Evolutionary conservation across 2,113 vertebrate species (phyloP).

Genomic region (Cephalopholis sonnerati): DNA sequence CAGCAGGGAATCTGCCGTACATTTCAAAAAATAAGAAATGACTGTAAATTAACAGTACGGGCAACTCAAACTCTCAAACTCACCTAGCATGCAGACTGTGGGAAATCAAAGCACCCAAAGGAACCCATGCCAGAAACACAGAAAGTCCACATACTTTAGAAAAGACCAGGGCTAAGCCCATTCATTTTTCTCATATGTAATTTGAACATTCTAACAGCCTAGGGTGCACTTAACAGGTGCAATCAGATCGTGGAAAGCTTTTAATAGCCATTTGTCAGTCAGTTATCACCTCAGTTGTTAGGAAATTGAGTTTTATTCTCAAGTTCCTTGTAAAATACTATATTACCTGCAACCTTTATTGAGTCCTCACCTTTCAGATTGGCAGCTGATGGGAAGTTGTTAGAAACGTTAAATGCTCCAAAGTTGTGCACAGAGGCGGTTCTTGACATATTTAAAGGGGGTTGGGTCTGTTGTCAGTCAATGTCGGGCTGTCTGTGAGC

Average conservation of each 20-base stretch:
- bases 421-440: not conserved
- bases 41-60: not conserved
- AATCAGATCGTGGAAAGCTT: constrained; percentile 6
- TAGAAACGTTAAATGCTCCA: not conserved
- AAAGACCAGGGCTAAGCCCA: not conserved
- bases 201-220: constrained; percentile 2
- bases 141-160: not conserved
- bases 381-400: constrained; percentile 3
- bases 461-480: no score
- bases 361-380: not conserved
- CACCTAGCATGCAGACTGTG: not conserved
- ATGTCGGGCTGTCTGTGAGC: no score
- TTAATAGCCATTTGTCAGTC: constrained; percentile 35
- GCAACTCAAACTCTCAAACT: not conserved
- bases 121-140: not conserved
- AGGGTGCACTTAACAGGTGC: not conserved
- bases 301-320: constrained; percentile 26
- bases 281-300: constrained; percentile 18
- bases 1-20: not conserved
- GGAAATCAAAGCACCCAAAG: not conserved
- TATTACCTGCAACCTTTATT: constrained; percentile 20
- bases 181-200: not conserved
- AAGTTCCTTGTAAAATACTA: constrained; percentile 27
- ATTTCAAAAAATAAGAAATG: constrained; percentile 8
- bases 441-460: no score